Evolutionary conservation across 2,113 vertebrate species (phyloP).

Genomic region (Diadophis punctatus): DNA sequence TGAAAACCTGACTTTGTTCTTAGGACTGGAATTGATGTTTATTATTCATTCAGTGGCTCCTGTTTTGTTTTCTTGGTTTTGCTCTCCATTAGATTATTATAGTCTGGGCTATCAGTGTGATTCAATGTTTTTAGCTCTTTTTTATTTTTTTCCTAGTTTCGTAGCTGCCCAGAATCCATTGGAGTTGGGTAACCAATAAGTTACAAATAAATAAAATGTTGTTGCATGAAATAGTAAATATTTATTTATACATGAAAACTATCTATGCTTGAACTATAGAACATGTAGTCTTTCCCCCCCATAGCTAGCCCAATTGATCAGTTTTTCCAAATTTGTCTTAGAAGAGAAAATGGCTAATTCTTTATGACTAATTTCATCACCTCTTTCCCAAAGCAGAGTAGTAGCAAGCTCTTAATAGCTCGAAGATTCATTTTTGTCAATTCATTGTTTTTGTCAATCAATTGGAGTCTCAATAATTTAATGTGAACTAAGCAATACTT

Average conservation of each 20-base stretch:
- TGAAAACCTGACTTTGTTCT: neutral
- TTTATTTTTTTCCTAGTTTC: neutral
- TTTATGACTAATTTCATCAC: neutral
- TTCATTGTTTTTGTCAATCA: neutral
- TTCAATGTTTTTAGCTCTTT: neutral
- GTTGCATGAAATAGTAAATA: neutral
- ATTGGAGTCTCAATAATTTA: neutral
- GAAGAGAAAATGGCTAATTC: neutral
- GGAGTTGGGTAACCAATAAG: neutral
- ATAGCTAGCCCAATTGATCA: neutral
- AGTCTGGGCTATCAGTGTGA: neutral
- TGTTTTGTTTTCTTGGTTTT: neutral
- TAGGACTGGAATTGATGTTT: neutral
- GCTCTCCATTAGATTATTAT: neutral
- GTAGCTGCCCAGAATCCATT: neutral
- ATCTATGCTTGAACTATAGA: neutral
- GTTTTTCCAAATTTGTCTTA: neutral
- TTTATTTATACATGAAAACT: neutral
- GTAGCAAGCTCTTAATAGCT: neutral
- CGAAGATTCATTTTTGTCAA: neutral
- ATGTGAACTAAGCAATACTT: neutral
- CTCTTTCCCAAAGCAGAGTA: neutral
- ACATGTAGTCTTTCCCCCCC: neutral
- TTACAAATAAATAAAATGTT: too few species aligned
- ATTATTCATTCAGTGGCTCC: neutral